Evolutionary conservation across 30 jellyfish, hydroid and myxozoan genomes (phyloP).

Genomic region (Aurelia sp.): DNA sequence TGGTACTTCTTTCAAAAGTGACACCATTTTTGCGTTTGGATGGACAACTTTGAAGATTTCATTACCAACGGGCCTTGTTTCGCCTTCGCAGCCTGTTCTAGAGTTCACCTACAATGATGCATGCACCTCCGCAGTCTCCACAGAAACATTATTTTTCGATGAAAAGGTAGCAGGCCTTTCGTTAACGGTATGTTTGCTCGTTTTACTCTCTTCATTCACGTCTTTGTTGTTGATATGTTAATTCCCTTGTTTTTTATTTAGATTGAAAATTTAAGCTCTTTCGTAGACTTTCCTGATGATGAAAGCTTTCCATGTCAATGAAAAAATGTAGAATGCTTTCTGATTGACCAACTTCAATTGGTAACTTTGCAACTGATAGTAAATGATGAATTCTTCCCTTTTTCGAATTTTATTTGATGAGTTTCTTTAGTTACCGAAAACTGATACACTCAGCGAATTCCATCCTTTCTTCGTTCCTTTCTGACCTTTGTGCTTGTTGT

Average conservation of each 20-base stretch:
- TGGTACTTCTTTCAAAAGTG: background rate
- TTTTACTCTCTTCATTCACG: background rate
- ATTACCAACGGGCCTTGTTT: conserved; percentile 5
- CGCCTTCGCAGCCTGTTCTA: conserved; percentile 29
- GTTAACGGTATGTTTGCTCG: conserved; percentile 2
- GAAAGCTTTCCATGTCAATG: no score
- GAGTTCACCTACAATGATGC: conserved; percentile 23
- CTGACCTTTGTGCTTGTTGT: no score
- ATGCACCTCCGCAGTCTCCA: background rate
- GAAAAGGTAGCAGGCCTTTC: conserved; percentile 36
- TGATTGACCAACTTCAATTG: no score
- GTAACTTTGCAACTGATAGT: no score
- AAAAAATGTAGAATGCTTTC: no score
- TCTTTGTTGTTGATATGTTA: background rate
- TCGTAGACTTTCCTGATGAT: no score
- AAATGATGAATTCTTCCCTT: no score
- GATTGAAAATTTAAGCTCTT: no score
- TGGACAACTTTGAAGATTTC: background rate
- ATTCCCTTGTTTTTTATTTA: background rate
- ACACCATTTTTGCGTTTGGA: background rate
- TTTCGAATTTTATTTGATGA: no score
- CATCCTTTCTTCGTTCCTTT: no score
- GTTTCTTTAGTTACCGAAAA: no score
- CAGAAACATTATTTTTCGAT: conserved; percentile 5
- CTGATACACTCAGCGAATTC: no score